These are phyloP conservation scores for Gryon sp. DNA, from an alignment of 1,140 invertebrate genomes.

Conservation along the genomic window DNA sequence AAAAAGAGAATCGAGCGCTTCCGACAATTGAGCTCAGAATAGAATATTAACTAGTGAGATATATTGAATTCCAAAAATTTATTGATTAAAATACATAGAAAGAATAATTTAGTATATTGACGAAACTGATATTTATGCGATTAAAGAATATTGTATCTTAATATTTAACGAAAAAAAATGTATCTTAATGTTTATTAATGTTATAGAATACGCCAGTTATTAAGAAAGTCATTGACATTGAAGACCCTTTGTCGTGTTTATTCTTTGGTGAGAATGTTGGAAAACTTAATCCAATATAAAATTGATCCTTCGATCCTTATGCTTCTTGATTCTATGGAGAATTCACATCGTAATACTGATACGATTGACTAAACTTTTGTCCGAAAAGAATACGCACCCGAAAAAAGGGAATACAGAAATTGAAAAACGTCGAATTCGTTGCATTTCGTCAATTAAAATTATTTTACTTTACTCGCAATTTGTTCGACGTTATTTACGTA, in stretches of 20 bases:
- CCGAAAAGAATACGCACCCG: conserved; percentile 7
- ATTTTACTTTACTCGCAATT: too few relatives aligned
- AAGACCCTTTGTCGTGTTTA: conserved; percentile 49
- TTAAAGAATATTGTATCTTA: too few relatives aligned
- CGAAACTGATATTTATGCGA: not conserved
- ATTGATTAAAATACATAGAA: not conserved
- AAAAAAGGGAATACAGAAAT: not conserved
- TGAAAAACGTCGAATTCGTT: conserved; percentile 6
- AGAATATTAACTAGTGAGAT: conserved; percentile 41
- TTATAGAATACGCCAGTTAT: conserved; percentile 23
- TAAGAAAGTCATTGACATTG: conserved; percentile 57
- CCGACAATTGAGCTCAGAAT: conserved; percentile 1
- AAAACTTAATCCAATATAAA: conserved; percentile 66
- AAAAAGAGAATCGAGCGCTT: conserved; percentile 17
- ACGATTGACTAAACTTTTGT: conserved; percentile 35
- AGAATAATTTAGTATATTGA: not conserved
- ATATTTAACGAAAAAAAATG: too few relatives aligned
- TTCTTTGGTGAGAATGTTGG: conserved; percentile 62
- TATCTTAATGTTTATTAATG: not conserved
- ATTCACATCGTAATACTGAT: conserved; percentile 54
- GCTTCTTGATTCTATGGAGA: conserved; percentile 30
- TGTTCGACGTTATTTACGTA: too few relatives aligned
- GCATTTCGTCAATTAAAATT: not conserved
- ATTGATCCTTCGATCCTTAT: conserved; percentile 60
- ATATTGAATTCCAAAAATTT: not conserved